These are phyloP conservation scores for Uropsilus gracilis DNA, from an alignment of 2,113 vertebrate species.

Conservation along the genomic window DNA sequence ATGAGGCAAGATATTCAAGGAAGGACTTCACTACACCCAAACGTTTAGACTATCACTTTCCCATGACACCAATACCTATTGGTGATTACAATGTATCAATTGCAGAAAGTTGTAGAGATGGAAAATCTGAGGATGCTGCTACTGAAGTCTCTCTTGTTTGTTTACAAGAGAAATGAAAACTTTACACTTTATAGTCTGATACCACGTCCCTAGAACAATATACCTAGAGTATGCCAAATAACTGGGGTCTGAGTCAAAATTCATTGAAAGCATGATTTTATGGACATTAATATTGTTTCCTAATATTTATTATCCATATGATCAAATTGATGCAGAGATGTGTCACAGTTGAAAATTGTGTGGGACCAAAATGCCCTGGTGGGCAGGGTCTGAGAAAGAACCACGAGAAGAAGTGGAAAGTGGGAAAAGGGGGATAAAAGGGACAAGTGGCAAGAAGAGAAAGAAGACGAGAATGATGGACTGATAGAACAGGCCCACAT, in stretches of 20 bases:
- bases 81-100: neutral
- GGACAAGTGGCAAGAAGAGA: too few species aligned
- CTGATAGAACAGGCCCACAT: too few species aligned
- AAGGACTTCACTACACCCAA: neutral
- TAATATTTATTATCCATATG: neutral
- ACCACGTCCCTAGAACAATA: neutral
- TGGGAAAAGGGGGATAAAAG: too few species aligned
- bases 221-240: neutral
- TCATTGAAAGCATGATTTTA: neutral
- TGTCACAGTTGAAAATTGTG: too few species aligned
- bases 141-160: neutral
- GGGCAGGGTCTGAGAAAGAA: too few species aligned
- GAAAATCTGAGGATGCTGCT: neutral
- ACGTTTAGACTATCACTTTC: neutral
- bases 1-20: neutral
- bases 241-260: neutral
- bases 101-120: neutral
- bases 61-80: neutral
- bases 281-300: neutral
- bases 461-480: too few species aligned
- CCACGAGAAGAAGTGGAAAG: too few species aligned
- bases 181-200: neutral
- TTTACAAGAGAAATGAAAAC: neutral
- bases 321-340: constrained; percentile 3
- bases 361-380: too few species aligned